phyloP scores from a whole-genome alignment of 35 echinoderm and acorn worm genomes.

The Heliocidaris tuberculata region DNA sequence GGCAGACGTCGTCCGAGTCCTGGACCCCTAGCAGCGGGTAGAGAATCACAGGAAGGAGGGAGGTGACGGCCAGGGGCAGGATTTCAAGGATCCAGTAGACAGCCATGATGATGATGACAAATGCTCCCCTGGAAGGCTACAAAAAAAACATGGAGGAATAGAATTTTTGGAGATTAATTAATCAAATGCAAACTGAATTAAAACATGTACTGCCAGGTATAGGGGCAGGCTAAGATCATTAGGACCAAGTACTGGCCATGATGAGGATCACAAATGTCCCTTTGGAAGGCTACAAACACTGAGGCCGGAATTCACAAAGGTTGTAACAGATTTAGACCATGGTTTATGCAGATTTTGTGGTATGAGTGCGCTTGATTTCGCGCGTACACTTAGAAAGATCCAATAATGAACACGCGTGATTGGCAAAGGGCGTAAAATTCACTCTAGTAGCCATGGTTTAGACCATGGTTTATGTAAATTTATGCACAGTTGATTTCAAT shows the following conservation, averaged over 20 bases:
- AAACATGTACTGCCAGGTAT: not conserved
- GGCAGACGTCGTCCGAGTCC: conserved; percentile 74
- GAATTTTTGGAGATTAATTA: too few species aligned
- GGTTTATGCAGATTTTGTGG: too few species aligned
- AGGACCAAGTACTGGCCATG: conserved; percentile 79
- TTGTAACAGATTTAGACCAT: too few species aligned
- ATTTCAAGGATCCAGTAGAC: conserved; percentile 82
- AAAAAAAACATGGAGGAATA: not conserved
- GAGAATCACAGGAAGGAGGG: conserved; percentile 74
- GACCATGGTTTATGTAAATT: too few species aligned
- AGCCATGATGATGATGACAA: conserved; percentile 77
- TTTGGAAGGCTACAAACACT: conserved; percentile 51
- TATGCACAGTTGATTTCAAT: too few species aligned
- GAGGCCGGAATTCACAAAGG: too few species aligned
- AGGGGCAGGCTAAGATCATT: conserved; percentile 50
- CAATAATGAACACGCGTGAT: too few species aligned
- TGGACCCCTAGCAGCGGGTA: conserved; percentile 72
- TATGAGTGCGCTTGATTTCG: too few species aligned
- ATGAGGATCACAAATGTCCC: conserved; percentile 70
- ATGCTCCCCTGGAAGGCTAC: conserved; percentile 71
- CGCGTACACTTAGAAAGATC: too few species aligned
- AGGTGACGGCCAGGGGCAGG: conserved; percentile 81
- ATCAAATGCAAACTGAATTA: too few species aligned
- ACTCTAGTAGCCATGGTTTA: too few species aligned
- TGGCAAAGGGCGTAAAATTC: too few species aligned